Evolutionary conservation across 2,113 vertebrate species (phyloP), one percentile per base, ranked within the genome.

Genomic region (Acrocephalus kingi): DNA sequence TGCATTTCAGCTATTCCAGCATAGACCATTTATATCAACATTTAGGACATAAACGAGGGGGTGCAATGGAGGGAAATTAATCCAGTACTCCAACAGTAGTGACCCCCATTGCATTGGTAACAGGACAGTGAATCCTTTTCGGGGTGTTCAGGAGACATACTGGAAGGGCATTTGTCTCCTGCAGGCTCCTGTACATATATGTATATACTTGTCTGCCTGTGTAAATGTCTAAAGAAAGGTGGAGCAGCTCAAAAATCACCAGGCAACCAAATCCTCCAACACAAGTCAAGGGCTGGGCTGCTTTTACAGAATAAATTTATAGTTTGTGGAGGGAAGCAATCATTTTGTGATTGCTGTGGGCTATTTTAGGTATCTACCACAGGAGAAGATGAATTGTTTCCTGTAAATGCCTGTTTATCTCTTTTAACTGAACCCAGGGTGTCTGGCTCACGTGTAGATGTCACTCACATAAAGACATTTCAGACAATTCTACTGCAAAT

Each of bases 351-450:
- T 92, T 73, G 94, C 93, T 92, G 39, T 37, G 73, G 93, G 95
- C 86, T 95, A 77, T 94, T 90, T 91, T 73, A 84, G 56, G 68
- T 95, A 59, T 89, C 68, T 88, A 86, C 59, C 35, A 18, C 28
- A 83, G 33, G 55, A 95, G 84, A 95, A 94, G 95, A 97, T 78
- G 13, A 90, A 95, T 93, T 96, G 93, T 93, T 97, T 97, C 93
- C 95, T 94, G 73, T 86, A 84, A 94, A 84, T 92, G 87, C 69
- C 62, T 84, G 80, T 95, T 95, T 94, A 88, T 93, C 95, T 93
- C 86, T 86, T 84, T 90, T 80, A 84, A 94, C 61, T 67, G 86
- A 96, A 59, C 61, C 61, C 48, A 75, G 84, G 64, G 91, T 93
- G 94, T 93, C 85, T 95, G 92, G 83, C 83, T 93, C 92, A 85